A percentile compares a stretch with the other conserved stretches of the same genome.
Conservation (phyloP, 23 tunicate species). For the Ascidia mentula region DNA sequence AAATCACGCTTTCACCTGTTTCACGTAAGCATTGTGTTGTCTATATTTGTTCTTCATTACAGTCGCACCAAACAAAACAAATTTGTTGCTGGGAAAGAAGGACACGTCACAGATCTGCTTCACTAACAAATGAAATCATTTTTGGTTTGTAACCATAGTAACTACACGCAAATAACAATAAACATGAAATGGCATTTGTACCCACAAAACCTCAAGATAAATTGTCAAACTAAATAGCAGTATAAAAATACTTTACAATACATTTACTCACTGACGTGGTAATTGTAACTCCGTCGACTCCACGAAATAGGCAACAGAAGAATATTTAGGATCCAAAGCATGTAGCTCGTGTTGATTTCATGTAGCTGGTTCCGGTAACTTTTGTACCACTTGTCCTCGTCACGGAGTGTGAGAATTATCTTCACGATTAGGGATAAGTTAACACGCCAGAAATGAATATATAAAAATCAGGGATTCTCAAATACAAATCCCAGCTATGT, state of each 20-base stretch:
- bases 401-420: not conserved
- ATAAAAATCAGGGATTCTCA: too few species aligned
- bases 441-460: too few species aligned
- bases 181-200: too few species aligned
- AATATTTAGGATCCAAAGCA: not conserved
- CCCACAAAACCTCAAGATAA: too few species aligned
- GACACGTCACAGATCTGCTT: not conserved
- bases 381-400: not conserved
- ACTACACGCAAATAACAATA: too few species aligned
- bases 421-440: too few species aligned
- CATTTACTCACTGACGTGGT: not conserved
- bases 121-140: not conserved
- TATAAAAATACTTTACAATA: too few species aligned
- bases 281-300: not conserved
- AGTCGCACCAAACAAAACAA: not conserved
- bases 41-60: not conserved
- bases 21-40: not conserved
- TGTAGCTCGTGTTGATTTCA: not conserved
- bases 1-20: not conserved
- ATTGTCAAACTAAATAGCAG: not conserved
- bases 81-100: not conserved
- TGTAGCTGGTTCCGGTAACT: not conserved
- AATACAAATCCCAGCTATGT: too few species aligned
- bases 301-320: not conserved
- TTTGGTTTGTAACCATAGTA: not conserved